These are phyloP conservation scores for Tenthredo livida DNA, from an alignment of 2,888 invertebrate species.

Conservation along the genomic window DNA sequence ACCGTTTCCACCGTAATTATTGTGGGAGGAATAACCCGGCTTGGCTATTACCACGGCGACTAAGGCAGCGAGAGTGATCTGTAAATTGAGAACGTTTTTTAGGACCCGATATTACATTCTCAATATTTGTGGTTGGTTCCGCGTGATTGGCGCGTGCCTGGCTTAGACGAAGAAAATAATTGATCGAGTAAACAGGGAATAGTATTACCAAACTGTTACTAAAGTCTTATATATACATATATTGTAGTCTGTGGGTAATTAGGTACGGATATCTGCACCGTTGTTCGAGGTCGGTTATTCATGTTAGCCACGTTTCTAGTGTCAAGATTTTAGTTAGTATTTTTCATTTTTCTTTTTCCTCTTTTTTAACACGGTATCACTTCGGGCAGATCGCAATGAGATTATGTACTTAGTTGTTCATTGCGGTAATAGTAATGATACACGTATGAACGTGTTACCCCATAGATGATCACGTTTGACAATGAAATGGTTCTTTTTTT, in stretches of 20 bases:
- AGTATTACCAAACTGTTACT: constrained; percentile 13
- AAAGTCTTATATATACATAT: neutral
- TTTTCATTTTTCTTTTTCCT: neutral
- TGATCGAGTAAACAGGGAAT: constrained; percentile 15
- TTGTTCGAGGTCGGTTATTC: constrained; percentile 2
- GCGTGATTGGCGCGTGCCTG: constrained; percentile 5
- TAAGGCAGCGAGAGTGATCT: constrained; percentile 53
- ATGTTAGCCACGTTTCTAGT: neutral
- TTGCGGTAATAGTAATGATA: neutral
- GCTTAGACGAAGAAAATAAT: constrained; percentile 10
- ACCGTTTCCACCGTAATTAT: neutral
- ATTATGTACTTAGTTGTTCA: neutral
- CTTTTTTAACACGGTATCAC: neutral
- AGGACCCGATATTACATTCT: neutral
- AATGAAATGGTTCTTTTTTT: neutral
- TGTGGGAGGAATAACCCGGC: constrained; percentile 44
- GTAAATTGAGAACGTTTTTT: constrained; percentile 20
- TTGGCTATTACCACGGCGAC: constrained; percentile 49
- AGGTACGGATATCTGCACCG: neutral
- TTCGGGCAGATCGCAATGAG: constrained; percentile 1
- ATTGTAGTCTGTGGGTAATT: neutral
- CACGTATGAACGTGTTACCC: neutral
- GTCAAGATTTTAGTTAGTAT: neutral
- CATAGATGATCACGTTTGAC: neutral
- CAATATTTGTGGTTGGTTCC: constrained; percentile 25